Evolutionary conservation across 2,113 vertebrate genomes (phyloP).

Genomic region (Brachyhypopomus gauderio): DNA sequence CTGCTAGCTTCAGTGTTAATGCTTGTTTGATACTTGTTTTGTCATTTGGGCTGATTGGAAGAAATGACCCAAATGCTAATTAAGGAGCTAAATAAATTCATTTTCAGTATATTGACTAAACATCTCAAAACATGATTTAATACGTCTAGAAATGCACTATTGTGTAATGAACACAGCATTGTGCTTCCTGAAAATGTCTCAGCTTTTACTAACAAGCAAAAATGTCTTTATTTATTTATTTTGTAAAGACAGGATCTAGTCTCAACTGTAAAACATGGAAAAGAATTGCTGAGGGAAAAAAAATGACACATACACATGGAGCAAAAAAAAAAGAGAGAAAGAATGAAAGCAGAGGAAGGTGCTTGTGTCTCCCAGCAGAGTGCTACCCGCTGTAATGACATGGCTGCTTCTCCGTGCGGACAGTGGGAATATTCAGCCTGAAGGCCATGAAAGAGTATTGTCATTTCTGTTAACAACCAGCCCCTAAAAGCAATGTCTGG

Average conservation of each 20-base stretch:
- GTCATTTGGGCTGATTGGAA: neutral
- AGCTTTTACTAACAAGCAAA: constrained; percentile 21
- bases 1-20: constrained; percentile 1
- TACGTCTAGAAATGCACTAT: neutral
- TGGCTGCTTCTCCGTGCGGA: constrained; percentile 61
- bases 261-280: constrained; percentile 4
- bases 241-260: neutral
- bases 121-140: neutral
- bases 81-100: constrained; percentile 3
- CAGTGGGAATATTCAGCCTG: constrained; percentile 74
- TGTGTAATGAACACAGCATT: neutral
- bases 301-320: neutral
- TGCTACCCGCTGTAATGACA: constrained; percentile 77
- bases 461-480: constrained; percentile 74
- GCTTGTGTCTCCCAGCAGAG: constrained; percentile 67
- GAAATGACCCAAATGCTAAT: constrained; percentile 20
- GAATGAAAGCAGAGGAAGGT: constrained; percentile 54
- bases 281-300: constrained; percentile 13
- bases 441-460: constrained; percentile 76
- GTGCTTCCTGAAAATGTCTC: neutral
- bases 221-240: constrained; percentile 4
- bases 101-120: constrained; percentile 6
- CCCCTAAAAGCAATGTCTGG: constrained; percentile 79
- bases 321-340: constrained; percentile 49
- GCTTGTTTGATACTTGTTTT: neutral